Evolutionary conservation across 2,888 invertebrate species (phyloP), one percentile per base, ranked within the genome.

Genomic region (Leptinotarsa haldemani): DNA sequence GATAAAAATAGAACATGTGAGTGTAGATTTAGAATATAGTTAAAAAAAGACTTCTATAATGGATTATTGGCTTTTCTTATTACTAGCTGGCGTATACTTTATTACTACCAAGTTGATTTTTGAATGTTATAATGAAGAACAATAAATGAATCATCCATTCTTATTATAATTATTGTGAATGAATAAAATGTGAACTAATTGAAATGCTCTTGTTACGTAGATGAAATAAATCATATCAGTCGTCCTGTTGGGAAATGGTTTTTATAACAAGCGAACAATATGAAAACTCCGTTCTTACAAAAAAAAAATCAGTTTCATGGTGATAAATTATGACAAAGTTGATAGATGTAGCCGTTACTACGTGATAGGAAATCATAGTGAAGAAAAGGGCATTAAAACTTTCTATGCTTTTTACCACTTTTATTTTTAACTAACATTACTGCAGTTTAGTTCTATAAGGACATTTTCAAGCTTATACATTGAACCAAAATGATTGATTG

Each of bases 161-260:
- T 83, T 82, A 80, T 83, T 80, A 81, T 84, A 83, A 84, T 86
- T 84, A 84, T 82, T 84, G 82, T 86, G 83, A 85, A 82, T 80
- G 83, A 85, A 83, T 84, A 85, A 85, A 85, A 82, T 84, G 85
- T 86, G 85, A 80, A 79, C 15, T 61, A 84, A 84, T 48, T 52
- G 47, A 65, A 67, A 82, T 83, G 86, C 86, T 86, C 87, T 87
- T 87, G 87, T 88, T 88, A 86, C 86, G 85, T 86, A 86, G 85
- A 84, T 78, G 80, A 80, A 87, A 86, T 86, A 87, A 88, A 88
- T 90, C 91, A 91, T 91, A 91, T 91, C 91, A 91, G 90, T 90
- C 88, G 88, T 89, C 85, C 89, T 89, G 87, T 89, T 89, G 86
- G 89, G 70, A 73, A 69, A 69, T 75, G 73, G 64, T 70, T 56